Conservation (phyloP, 2,888 invertebrate genomes). For the Apamea sordens region DNA sequence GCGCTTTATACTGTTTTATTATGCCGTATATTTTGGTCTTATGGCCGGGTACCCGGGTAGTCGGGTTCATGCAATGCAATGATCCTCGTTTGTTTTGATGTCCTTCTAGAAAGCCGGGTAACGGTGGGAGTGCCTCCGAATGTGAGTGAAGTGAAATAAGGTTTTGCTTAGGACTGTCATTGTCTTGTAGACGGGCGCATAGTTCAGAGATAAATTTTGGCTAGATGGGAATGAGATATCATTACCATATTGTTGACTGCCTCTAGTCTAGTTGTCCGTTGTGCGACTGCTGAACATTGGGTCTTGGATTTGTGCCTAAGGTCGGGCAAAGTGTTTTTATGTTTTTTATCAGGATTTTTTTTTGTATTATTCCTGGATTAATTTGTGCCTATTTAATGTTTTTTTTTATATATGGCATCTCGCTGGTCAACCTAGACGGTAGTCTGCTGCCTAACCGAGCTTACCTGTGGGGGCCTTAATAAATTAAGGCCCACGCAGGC, state of each 20-base stretch:
- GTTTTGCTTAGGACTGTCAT: slow-evolving; percentile 24
- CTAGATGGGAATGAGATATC: background rate
- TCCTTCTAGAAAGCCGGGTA: slow-evolving; percentile 51
- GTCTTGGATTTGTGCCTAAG: background rate
- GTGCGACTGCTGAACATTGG: background rate
- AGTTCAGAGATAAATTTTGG: background rate
- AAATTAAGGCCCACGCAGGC: too few species aligned
- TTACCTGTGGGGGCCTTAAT: too few species aligned
- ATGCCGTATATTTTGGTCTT: slow-evolving; percentile 56
- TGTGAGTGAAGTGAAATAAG: slow-evolving; percentile 28
- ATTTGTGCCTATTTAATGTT: background rate
- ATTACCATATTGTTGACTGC: background rate
- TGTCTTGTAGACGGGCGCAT: background rate
- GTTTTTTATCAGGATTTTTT: background rate
- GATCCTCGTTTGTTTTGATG: slow-evolving; percentile 71
- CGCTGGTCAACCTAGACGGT: too few species aligned
- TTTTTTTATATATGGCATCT: too few species aligned
- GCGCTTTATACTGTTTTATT: slow-evolving; percentile 57
- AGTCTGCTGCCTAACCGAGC: too few species aligned
- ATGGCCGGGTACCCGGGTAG: slow-evolving; percentile 43
- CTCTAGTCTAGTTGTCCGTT: background rate
- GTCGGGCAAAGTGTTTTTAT: background rate
- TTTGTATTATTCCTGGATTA: too few species aligned
- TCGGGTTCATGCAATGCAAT: slow-evolving; percentile 68
- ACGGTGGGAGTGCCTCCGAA: slow-evolving; percentile 48